Conservation (phyloP, 2,888 invertebrate genomes). For the Periphyllus acericola region DNA sequence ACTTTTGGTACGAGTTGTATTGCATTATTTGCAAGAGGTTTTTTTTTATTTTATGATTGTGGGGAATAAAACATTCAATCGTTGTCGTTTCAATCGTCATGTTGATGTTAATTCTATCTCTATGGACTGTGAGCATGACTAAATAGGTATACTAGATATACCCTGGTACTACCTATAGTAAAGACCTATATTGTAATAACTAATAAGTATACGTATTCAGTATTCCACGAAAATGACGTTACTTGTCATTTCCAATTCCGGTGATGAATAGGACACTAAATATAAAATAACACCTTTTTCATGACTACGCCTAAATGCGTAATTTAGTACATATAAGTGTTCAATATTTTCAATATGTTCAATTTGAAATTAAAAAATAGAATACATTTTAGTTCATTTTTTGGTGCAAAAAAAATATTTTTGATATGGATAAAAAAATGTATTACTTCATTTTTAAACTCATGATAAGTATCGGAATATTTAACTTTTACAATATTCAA, state of each 20-base stretch:
- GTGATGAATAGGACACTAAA: not conserved
- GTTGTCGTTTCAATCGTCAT: slow-evolving; percentile 23
- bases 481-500: not conserved
- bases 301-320: not conserved
- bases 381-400: no score
- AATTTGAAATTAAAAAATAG: not conserved
- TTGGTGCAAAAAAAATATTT: no score
- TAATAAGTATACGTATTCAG: not conserved
- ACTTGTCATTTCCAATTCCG: slow-evolving; percentile 32
- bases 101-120: slow-evolving; percentile 29
- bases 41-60: slow-evolving; percentile 12
- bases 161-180: not conserved
- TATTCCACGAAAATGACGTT: slow-evolving; percentile 25
- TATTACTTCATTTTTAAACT: no score
- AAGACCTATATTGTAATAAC: not conserved
- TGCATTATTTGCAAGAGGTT: not conserved
- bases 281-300: not conserved
- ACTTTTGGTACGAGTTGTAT: not conserved
- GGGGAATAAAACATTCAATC: slow-evolving; percentile 17
- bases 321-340: not conserved
- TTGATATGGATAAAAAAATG: no score
- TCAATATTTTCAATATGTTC: no score
- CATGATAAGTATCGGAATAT: no score
- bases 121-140: not conserved
- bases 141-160: not conserved